Percentiles rank a stretch among this genome's conserved stretches.
Conservation (phyloP, 2,797 vertebrate genomes). For the Gambusia yucatana region DNA sequence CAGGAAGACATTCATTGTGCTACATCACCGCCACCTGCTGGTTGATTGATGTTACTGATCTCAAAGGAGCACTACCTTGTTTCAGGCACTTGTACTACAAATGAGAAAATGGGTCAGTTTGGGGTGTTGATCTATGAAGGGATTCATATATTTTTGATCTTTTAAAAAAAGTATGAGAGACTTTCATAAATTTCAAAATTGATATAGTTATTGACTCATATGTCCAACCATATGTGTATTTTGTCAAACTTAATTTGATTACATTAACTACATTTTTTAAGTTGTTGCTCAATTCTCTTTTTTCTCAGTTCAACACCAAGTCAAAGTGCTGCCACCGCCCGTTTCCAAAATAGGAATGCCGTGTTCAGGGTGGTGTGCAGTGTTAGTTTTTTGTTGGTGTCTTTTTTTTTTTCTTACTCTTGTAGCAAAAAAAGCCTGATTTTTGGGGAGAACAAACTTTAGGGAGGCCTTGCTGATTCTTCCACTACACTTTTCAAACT, state of each 20-base stretch:
- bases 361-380: neutral
- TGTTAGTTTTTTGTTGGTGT: neutral
- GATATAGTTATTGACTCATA: neutral
- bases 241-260: neutral
- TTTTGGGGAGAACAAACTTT: neutral
- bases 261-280: neutral
- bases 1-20: slow-evolving; percentile 16
- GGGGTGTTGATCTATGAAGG: neutral
- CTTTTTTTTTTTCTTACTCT: neutral
- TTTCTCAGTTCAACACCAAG: neutral
- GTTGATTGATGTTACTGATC: slow-evolving; percentile 13
- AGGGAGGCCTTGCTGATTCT: neutral
- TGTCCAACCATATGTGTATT: neutral
- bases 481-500: neutral
- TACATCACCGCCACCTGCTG: slow-evolving; percentile 74
- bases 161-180: neutral
- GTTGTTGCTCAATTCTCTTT: too few relatives aligned
- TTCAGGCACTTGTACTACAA: neutral
- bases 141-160: neutral
- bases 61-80: neutral
- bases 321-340: neutral
- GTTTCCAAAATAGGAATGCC: neutral
- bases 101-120: neutral
- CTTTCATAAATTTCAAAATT: neutral
- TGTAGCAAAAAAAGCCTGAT: neutral